Base-by-base conservation (phyloP, 1,140 invertebrate species). In the Plodia interpunctella region DNA sequence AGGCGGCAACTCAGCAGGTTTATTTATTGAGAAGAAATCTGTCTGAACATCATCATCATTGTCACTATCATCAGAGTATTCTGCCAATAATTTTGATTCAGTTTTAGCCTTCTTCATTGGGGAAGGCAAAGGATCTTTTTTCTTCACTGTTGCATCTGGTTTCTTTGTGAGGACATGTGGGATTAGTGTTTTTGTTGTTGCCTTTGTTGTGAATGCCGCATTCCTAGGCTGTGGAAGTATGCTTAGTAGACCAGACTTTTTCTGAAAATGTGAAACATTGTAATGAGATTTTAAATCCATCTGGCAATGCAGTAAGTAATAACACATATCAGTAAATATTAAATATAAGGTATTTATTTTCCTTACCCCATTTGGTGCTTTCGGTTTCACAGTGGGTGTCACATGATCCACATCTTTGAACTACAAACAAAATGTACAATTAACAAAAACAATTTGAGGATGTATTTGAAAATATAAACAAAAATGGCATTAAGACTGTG, bases 11-110 rank as follows among this genome's bases (percentile, higher is more conserved):
- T 78, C 68, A 38, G 73, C 59, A 13, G 69, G 64, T 70, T 88
- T 85, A 60, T 92, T 88, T 38, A 92, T 80, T 4, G 91, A 91
- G 64, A 92, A 92, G 76, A 92, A 92, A 63, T 92, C 91, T 64
- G 80, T 83, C 55, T 80, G 70, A 20, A 85, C 68, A 20, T 88
- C 87, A 6, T 90, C 80, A 52, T 88, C 91, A 72, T 76, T 84
- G 17, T 87, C 88, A 73, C 84, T 90, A 0, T 90, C 82, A 76
- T 90, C 88, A 20, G 88, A 90, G 55, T 80, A 78, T 11, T 80
- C 72, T 55, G 70, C 50, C 19, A 78, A 35, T 35, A 53, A 35
- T 65, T 74, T 78, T 15, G 57, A 13, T 54, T 69, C 70, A 20
- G 59, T 30, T 58, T 76, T 81, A 38, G 59, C 15, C 56, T 76